These are phyloP conservation scores for Pseudococcus jackbeardsleyi DNA, from an alignment of 2,888 invertebrate genomes.

Conservation along the genomic window DNA sequence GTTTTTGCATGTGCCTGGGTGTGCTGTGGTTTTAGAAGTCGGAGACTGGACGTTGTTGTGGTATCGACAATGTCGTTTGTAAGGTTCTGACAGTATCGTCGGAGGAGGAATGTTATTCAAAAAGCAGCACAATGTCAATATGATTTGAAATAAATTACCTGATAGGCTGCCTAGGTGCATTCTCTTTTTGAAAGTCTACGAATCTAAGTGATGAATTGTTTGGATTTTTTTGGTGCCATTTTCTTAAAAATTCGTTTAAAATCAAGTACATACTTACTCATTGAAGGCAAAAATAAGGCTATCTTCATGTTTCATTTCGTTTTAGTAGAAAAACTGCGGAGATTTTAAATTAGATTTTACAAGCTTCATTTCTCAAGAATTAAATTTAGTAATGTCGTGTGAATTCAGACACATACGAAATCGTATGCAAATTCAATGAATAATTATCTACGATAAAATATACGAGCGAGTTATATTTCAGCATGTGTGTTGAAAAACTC, in stretches of 20 bases:
- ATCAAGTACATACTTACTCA: no score
- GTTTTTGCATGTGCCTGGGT: no score
- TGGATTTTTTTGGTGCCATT: neutral
- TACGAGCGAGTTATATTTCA: neutral
- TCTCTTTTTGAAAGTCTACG: no score
- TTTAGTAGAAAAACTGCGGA: neutral
- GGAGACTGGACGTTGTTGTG: no score
- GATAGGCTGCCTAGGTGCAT: no score
- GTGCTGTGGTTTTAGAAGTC: no score
- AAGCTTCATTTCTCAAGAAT: neutral
- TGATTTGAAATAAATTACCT: no score
- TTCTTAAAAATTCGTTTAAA: neutral
- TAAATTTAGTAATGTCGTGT: neutral
- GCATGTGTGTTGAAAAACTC: neutral
- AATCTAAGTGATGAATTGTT: no score
- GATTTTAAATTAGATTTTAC: neutral
- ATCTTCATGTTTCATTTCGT: neutral
- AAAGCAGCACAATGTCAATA: no score
- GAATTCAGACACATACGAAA: neutral
- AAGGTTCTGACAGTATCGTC: no score
- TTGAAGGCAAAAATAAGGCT: neutral
- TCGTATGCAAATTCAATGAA: conserved; percentile 8
- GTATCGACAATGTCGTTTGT: no score
- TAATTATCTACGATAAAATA: neutral
- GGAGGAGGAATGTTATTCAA: no score